Conservation (phyloP, 2,113 vertebrate genomes). For the Eubucco bourcierii region DNA sequence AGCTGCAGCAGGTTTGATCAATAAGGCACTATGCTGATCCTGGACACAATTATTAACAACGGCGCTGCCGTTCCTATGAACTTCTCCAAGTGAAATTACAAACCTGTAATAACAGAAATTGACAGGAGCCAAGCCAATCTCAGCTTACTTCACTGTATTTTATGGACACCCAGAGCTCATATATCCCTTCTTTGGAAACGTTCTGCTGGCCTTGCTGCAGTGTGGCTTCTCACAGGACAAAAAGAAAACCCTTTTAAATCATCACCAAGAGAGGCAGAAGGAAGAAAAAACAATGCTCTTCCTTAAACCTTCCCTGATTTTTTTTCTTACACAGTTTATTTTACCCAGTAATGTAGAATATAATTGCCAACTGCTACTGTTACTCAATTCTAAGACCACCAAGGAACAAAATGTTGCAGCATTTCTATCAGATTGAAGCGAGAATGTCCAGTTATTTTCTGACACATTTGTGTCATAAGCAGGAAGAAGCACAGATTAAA, state of each 20-base stretch:
- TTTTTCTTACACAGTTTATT: not conserved
- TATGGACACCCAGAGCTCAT: not conserved
- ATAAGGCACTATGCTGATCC: not conserved
- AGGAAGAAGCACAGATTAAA: not conserved
- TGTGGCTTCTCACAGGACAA: not conserved
- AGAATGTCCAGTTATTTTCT: not conserved
- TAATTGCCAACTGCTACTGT: not conserved
- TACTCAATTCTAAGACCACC: not conserved
- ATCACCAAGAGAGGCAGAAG: conserved; percentile 12
- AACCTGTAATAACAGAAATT: not conserved
- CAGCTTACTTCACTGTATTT: not conserved
- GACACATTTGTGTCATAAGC: not conserved
- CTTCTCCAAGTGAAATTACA: not conserved
- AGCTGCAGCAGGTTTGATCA: not conserved
- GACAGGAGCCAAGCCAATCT: not conserved
- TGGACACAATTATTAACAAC: not conserved
- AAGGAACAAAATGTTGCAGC: not conserved
- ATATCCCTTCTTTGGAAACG: conserved; percentile 10
- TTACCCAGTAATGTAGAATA: not conserved
- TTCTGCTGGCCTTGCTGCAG: conserved; percentile 34
- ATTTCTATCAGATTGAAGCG: not conserved
- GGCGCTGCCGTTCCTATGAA: not conserved
- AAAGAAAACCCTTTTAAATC: conserved; percentile 45
- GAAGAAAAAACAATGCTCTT: conserved; percentile 24
- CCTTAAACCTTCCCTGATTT: conserved; percentile 10